Conservation (phyloP, 1,140 invertebrate species). For the Daktulosphaira vitifoliae region DNA sequence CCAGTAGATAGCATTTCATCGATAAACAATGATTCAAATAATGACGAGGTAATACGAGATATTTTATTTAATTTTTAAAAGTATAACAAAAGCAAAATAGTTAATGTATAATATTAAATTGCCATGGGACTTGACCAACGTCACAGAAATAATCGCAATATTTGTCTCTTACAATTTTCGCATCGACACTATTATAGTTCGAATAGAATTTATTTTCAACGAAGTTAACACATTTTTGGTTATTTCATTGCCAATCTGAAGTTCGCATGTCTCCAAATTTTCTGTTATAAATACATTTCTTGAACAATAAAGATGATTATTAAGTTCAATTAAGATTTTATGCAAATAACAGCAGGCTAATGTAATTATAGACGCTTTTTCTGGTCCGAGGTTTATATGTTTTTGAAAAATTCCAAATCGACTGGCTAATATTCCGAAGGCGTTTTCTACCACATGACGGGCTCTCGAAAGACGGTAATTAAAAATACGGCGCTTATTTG, state of each 20-base stretch:
- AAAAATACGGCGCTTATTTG: conserved; percentile 42
- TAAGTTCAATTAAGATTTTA: conserved; percentile 36
- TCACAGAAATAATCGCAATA: conserved; percentile 6
- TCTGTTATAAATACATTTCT: conserved; percentile 8
- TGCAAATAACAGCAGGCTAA: too few relatives aligned
- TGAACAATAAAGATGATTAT: conserved; percentile 2
- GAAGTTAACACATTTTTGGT: conserved; percentile 8
- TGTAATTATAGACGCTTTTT: too few relatives aligned
- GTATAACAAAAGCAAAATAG: conserved; percentile 1
- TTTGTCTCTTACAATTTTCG: conserved; percentile 11
- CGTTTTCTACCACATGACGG: too few relatives aligned
- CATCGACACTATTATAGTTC: not conserved
- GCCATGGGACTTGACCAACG: conserved; percentile 18
- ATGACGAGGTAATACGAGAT: not conserved
- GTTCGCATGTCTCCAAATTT: conserved; percentile 1
- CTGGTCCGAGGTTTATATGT: conserved; percentile 40
- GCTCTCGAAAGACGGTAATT: conserved; percentile 43
- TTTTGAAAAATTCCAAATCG: too few relatives aligned
- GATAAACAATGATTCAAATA: not conserved
- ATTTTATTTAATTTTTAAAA: conserved; percentile 16
- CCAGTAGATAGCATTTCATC: conserved; percentile 36
- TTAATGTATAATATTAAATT: conserved; percentile 16
- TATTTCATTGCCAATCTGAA: conserved; percentile 5
- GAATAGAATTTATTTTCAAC: not conserved
- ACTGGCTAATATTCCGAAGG: too few relatives aligned